Percentiles rank a stretch among this genome's conserved stretches.
Conservation (phyloP, 1,140 invertebrate species). For the Zophobas atratus region DNA sequence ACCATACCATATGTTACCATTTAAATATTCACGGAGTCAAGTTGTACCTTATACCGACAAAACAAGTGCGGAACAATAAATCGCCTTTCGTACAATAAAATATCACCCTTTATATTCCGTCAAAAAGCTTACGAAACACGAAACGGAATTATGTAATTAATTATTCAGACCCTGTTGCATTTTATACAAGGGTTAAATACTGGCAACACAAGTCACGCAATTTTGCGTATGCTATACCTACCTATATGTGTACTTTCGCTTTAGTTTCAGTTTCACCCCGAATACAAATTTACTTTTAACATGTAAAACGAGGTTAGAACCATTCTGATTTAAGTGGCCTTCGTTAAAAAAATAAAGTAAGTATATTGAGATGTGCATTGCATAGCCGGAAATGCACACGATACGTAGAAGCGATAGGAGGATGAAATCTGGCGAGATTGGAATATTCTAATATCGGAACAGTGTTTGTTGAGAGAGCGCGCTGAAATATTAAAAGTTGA, state of each 20-base stretch:
- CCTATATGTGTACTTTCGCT: not conserved
- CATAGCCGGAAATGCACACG: constrained; percentile 34
- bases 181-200: constrained; percentile 48
- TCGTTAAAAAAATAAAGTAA: not conserved
- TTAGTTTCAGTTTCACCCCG: constrained; percentile 5
- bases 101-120: constrained; percentile 37
- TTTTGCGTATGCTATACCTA: constrained; percentile 29
- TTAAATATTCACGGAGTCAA: constrained; percentile 30
- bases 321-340: not conserved
- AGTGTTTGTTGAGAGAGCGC: constrained; percentile 59
- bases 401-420: constrained; percentile 52
- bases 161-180: constrained; percentile 54
- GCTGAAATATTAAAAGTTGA: constrained; percentile 62
- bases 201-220: constrained; percentile 32
- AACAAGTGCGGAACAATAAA: constrained; percentile 33
- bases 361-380: not conserved
- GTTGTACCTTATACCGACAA: constrained; percentile 17
- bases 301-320: not conserved
- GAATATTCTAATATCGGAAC: constrained; percentile 63
- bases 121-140: constrained; percentile 47
- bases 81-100: constrained; percentile 36
- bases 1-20: constrained; percentile 16
- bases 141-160: constrained; percentile 51
- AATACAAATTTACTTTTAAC: not conserved
- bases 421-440: constrained; percentile 62